Conservation (phyloP, 2,113 vertebrate genomes). For the Naja naja region DNA sequence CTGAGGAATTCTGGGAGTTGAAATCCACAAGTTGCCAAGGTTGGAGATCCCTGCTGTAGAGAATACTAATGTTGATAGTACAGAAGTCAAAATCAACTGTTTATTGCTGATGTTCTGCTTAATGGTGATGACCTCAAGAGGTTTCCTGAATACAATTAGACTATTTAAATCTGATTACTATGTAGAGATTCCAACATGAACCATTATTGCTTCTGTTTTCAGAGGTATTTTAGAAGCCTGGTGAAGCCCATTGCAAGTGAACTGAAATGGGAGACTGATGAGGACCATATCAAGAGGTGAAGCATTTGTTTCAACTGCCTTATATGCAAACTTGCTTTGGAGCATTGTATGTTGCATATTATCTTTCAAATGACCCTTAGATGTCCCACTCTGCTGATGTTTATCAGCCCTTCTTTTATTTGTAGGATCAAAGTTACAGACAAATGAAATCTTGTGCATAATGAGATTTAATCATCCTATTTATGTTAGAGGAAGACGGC, state of each 20-base stretch:
- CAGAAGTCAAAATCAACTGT: background rate
- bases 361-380: background rate
- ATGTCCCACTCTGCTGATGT: background rate
- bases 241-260: constrained; percentile 69
- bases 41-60: background rate
- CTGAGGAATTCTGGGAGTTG: too few relatives aligned
- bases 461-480: background rate
- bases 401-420: background rate
- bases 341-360: background rate
- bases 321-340: constrained; percentile 6
- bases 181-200: background rate
- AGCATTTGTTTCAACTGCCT: background rate
- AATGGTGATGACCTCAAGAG: background rate
- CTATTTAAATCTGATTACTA: background rate
- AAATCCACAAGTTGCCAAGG: too few relatives aligned
- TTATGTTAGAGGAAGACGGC: background rate
- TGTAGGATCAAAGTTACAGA: background rate
- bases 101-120: background rate
- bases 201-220: constrained; percentile 36
- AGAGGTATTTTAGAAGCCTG: constrained; percentile 77
- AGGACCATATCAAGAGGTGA: constrained; percentile 69
- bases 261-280: constrained; percentile 76
- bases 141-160: background rate
- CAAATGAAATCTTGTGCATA: background rate
- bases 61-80: background rate